Percentiles rank a stretch among this genome's conserved stretches.
Evolutionary conservation across 2,888 invertebrate species (phyloP).

Genomic region (Caenorhabditis sp.): DNA sequence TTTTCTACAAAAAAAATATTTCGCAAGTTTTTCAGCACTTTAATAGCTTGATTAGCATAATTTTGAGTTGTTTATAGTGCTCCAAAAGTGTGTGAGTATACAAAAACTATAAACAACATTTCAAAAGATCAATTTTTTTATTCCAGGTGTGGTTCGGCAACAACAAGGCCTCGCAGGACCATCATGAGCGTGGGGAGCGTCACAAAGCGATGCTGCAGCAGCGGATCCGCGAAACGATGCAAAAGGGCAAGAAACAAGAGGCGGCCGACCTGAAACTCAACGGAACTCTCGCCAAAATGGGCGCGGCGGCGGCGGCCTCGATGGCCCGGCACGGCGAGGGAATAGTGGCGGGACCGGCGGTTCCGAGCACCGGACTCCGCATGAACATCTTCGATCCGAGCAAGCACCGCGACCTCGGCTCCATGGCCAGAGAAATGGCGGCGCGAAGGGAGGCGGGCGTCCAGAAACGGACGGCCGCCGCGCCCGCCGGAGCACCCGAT

Average conservation of each 20-base stretch:
- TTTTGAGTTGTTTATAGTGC: too few relatives aligned
- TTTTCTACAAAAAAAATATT: background rate
- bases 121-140: background rate
- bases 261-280: constrained; percentile 56
- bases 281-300: constrained; percentile 74
- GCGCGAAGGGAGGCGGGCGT: constrained; percentile 45
- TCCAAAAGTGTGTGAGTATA: too few relatives aligned
- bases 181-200: constrained; percentile 75
- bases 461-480: constrained; percentile 24
- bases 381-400: constrained; percentile 62
- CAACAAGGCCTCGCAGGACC: constrained; percentile 86
- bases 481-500: constrained; percentile 26
- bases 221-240: constrained; percentile 45
- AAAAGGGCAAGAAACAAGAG: constrained; percentile 52
- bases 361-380: constrained; percentile 60
- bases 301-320: constrained; percentile 69
- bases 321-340: constrained; percentile 64
- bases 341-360: constrained; percentile 50
- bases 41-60: too few relatives aligned
- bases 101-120: background rate
- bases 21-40: too few relatives aligned
- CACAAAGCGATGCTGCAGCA: constrained; percentile 69
- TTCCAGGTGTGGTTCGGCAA: constrained; percentile 92
- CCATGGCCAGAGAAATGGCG: constrained; percentile 67
- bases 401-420: constrained; percentile 54